phyloP scores from a whole-genome alignment of 2,888 invertebrate genomes.

The Kuschelorhynchus macadamiae region DNA sequence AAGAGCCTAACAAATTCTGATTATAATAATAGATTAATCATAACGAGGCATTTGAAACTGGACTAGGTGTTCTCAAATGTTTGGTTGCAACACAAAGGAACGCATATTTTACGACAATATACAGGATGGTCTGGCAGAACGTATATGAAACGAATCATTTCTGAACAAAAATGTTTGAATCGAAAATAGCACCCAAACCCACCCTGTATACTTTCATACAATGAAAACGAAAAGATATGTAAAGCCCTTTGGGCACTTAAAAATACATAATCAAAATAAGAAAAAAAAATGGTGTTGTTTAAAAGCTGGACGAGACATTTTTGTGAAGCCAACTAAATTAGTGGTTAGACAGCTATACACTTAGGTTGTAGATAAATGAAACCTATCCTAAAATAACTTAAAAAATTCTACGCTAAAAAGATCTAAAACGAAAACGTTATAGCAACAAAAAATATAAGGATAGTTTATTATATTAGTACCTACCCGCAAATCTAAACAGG shows the following conservation, averaged over 20 bases:
- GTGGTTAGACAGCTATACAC: no score
- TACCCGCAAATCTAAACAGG: slow-evolving; percentile 48
- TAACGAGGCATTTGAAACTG: slow-evolving; percentile 27
- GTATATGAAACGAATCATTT: background rate
- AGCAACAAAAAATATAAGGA: slow-evolving; percentile 22
- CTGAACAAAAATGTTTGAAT: no score
- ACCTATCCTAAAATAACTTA: slow-evolving; percentile 30
- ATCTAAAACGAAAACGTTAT: slow-evolving; percentile 6
- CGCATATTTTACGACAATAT: slow-evolving; percentile 17
- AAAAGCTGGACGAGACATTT: no score
- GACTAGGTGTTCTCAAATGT: slow-evolving; percentile 13
- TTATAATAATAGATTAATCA: no score
- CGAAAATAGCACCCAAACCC: background rate
- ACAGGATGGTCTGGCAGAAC: slow-evolving; percentile 13
- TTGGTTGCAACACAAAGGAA: background rate
- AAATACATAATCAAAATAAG: no score
- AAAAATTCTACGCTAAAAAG: slow-evolving; percentile 33
- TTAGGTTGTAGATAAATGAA: slow-evolving; percentile 13
- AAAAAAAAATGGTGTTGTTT: no score
- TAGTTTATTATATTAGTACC: slow-evolving; percentile 44
- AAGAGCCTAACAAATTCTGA: no score
- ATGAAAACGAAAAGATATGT: slow-evolving; percentile 44
- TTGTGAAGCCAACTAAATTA: no score
- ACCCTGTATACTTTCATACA: slow-evolving; percentile 26
- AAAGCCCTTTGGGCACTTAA: slow-evolving; percentile 1